Evolutionary conservation across 92 coral and sea anemone genomes (phyloP).

Genomic region (Epizoanthus ramosus): DNA sequence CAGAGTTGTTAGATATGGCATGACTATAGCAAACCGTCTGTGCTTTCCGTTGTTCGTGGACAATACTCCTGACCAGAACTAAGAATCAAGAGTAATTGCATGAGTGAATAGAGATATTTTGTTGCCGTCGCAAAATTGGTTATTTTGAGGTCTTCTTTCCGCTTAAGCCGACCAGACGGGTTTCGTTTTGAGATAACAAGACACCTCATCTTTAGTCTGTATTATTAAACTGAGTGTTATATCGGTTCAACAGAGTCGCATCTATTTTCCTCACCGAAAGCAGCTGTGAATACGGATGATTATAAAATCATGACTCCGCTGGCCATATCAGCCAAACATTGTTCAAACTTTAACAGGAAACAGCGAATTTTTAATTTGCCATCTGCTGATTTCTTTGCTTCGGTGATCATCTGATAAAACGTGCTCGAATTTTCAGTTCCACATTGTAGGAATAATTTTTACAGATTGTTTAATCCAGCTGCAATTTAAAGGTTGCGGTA

Average conservation of each 20-base stretch:
- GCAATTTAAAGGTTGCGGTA: neutral
- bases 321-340: neutral
- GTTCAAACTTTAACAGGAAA: neutral
- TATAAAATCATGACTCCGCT: neutral
- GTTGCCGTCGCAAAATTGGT: neutral
- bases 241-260: too few relatives aligned
- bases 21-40: too few relatives aligned
- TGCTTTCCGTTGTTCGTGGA: too few relatives aligned
- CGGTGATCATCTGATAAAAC: neutral
- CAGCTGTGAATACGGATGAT: neutral
- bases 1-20: too few relatives aligned
- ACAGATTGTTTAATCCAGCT: neutral
- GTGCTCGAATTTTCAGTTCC: neutral
- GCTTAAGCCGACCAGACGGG: neutral
- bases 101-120: neutral
- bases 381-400: constrained; percentile 14
- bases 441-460: neutral
- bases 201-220: too few relatives aligned
- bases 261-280: neutral
- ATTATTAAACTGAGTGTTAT: too few relatives aligned
- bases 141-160: neutral
- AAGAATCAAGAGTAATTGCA: neutral
- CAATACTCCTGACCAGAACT: neutral
- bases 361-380: constrained; percentile 3
- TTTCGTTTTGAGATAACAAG: neutral